A percentile compares a stretch with the other conserved stretches of the same genome.
phyloP scores from a whole-genome alignment of 2,113 vertebrate genomes.

The Irena cyanogastra region DNA sequence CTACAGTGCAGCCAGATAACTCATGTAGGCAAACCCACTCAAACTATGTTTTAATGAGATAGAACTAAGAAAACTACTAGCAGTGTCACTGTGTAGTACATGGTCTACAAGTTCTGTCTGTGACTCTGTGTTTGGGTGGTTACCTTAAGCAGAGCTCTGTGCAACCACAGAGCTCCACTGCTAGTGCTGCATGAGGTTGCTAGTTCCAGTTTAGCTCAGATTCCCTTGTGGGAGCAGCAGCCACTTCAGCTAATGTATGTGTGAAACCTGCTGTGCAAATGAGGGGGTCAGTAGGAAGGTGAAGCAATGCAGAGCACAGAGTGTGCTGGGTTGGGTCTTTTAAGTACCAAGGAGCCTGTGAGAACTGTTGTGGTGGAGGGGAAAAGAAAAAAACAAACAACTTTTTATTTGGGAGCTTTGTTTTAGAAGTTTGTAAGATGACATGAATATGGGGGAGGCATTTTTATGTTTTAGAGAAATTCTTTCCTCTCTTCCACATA shows the following conservation, averaged over 20 bases:
- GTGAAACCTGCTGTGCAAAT: background rate
- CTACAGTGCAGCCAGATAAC: background rate
- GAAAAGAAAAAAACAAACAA: background rate
- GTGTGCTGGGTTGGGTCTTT: background rate
- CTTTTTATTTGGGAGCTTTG: slow-evolving; percentile 4
- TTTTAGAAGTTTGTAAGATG: slow-evolving; percentile 47
- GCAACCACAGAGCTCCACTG: background rate
- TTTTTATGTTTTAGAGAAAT: slow-evolving; percentile 39
- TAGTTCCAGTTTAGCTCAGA: slow-evolving; percentile 7
- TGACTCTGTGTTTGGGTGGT: slow-evolving; percentile 1
- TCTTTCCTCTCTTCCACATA: slow-evolving; percentile 44
- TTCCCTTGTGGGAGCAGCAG: slow-evolving; percentile 13
- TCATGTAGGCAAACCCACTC: slow-evolving; percentile 6
- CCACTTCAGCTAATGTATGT: background rate
- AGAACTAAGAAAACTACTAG: slow-evolving; percentile 4
- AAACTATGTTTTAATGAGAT: background rate
- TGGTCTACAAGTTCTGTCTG: slow-evolving; percentile 39
- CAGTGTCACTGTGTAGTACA: slow-evolving; percentile 17
- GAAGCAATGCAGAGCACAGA: background rate
- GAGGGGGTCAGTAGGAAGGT: background rate
- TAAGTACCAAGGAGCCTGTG: background rate
- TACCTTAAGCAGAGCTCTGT: slow-evolving; percentile 31
- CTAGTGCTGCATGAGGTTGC: background rate
- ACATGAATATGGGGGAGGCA: slow-evolving; percentile 41
- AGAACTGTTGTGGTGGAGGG: background rate